These are phyloP conservation scores for Luffia ferchaultella DNA, from an alignment of 2,888 invertebrate species.

Conservation along the genomic window DNA sequence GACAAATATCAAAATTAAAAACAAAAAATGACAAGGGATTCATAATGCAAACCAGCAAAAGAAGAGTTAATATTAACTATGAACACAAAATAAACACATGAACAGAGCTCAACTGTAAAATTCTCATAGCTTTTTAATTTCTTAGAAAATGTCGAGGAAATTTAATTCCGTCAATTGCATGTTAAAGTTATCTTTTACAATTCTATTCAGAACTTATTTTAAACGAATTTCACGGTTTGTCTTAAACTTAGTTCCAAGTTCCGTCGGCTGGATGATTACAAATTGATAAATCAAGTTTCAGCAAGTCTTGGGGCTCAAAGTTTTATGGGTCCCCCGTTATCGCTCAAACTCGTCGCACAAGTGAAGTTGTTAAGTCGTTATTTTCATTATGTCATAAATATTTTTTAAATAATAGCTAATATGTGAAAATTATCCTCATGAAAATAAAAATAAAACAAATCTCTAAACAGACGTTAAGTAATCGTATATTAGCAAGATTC, in stretches of 20 bases:
- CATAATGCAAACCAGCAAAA: no score
- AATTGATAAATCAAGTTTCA: conserved; percentile 3
- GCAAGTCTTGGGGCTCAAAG: neutral
- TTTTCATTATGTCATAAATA: no score
- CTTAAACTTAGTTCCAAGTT: neutral
- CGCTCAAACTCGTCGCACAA: neutral
- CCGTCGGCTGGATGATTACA: conserved; percentile 1
- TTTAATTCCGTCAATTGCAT: neutral
- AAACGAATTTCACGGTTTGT: neutral
- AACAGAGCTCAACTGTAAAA: neutral
- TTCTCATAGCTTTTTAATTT: neutral
- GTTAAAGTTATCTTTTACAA: neutral
- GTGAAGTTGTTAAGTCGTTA: no score
- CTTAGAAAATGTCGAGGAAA: neutral
- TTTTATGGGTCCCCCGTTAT: neutral
- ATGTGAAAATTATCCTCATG: no score
- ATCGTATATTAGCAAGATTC: neutral
- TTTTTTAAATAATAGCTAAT: no score
- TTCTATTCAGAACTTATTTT: neutral
- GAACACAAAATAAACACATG: no score
- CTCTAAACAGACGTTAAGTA: neutral
- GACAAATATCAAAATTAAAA: no score
- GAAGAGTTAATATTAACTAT: no score
- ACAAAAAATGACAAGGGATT: no score
- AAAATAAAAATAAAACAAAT: neutral